Percentiles rank a stretch among this genome's conserved stretches.
Conservation (phyloP, 2,797 vertebrate genomes). For the Platyrinchus mystaceus region DNA sequence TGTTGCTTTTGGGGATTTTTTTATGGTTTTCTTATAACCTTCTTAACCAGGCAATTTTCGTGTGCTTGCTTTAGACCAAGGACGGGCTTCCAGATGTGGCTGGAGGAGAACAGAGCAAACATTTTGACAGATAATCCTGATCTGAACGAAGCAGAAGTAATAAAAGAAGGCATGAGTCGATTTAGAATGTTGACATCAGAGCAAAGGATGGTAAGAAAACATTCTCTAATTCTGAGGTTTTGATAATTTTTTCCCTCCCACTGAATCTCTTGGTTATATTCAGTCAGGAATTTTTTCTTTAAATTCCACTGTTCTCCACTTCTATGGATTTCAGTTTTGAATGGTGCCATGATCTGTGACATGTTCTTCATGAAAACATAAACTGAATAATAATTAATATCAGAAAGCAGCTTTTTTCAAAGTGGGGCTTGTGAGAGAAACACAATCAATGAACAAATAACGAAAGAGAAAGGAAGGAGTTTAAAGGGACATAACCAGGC, state of each 20-base stretch:
- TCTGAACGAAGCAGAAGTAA: conserved; percentile 90
- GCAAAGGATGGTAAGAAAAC: conserved; percentile 79
- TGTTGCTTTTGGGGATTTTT: neutral
- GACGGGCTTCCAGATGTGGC: conserved; percentile 95
- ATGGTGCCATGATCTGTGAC: neutral
- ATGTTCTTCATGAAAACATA: neutral
- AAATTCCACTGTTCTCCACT: neutral
- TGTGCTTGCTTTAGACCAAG: conserved; percentile 80
- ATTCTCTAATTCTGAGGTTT: neutral
- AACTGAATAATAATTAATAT: neutral
- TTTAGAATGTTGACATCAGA: conserved; percentile 86
- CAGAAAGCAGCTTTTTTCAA: neutral
- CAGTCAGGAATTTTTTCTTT: neutral
- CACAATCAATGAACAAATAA: neutral
- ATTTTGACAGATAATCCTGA: conserved; percentile 84
- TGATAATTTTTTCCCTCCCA: neutral
- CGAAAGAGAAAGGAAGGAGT: neutral
- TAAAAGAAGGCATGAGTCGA: conserved; percentile 92
- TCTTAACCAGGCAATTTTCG: neutral
- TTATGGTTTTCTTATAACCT: neutral
- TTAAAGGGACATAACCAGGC: neutral
- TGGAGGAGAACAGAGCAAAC: conserved; percentile 88
- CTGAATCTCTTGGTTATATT: neutral
- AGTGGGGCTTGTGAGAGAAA: neutral
- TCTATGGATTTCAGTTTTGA: neutral